Conservation (phyloP, 1,140 invertebrate genomes). For the Microplitis demolitor region DNA sequence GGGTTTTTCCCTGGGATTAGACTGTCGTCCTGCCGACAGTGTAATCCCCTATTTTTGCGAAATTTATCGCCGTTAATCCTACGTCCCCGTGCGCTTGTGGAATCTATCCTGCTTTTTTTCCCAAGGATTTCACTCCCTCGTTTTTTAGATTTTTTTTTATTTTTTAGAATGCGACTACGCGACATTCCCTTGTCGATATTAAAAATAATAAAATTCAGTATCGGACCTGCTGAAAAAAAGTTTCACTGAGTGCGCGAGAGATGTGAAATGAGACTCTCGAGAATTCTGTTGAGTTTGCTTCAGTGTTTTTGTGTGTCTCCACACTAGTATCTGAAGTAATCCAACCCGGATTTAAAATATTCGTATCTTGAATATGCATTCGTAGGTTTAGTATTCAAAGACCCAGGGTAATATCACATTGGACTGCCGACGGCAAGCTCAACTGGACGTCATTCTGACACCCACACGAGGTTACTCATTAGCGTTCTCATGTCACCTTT, state of each 20-base stretch:
- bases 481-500: no score
- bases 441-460: not conserved
- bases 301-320: not conserved
- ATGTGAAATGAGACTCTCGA: slow-evolving; percentile 13
- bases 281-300: not conserved
- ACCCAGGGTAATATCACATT: not conserved
- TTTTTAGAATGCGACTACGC: not conserved
- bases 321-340: slow-evolving; percentile 37
- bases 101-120: slow-evolving; percentile 24
- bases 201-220: slow-evolving; percentile 50
- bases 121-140: slow-evolving; percentile 22
- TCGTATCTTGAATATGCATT: slow-evolving; percentile 56
- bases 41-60: slow-evolving; percentile 62
- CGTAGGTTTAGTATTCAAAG: slow-evolving; percentile 36
- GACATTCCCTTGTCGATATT: slow-evolving; percentile 46
- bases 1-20: slow-evolving; percentile 52
- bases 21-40: slow-evolving; percentile 58
- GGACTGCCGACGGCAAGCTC: not conserved
- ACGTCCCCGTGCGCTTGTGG: slow-evolving; percentile 33
- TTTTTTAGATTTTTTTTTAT: slow-evolving; percentile 25
- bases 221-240: no score
- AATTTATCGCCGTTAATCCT: slow-evolving; percentile 64
- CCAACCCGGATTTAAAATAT: slow-evolving; percentile 56
- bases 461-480: no score
- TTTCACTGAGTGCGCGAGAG: slow-evolving; percentile 11